phyloP scores from a whole-genome alignment of 1,140 invertebrate genomes.

The Drosophila kurseongensis region DNA sequence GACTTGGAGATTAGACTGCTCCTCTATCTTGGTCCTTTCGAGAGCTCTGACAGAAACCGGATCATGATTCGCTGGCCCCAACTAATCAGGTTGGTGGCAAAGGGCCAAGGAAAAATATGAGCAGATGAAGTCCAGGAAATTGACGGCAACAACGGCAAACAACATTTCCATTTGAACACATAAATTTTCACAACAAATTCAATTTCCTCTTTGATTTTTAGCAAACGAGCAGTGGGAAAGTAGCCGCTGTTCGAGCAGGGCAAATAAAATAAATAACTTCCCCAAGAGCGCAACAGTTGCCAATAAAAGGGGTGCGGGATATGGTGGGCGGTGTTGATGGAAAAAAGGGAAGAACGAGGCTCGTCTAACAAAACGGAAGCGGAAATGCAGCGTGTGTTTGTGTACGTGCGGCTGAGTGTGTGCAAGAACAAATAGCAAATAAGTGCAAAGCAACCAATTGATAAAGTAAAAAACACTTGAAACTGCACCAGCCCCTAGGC shows the following conservation, averaged over 20 bases:
- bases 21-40: conserved; percentile 5
- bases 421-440: conserved; percentile 80
- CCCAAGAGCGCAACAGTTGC: conserved; percentile 77
- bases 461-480: conserved; percentile 82
- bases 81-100: conserved; percentile 61
- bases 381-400: conserved; percentile 68
- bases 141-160: conserved; percentile 73
- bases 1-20: conserved; percentile 32
- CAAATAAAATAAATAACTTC: conserved; percentile 83
- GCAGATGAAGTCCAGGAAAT: conserved; percentile 64
- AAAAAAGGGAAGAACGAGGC: conserved; percentile 21
- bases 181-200: conserved; percentile 82
- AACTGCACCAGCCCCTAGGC: conserved; percentile 58
- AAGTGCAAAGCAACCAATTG: conserved; percentile 83
- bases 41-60: conserved; percentile 3
- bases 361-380: conserved; percentile 72
- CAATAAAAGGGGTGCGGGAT: conserved; percentile 29
- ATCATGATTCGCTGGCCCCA: conserved; percentile 9
- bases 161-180: conserved; percentile 79
- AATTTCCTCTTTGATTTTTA: conserved; percentile 83
- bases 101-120: conserved; percentile 34
- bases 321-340: background rate
- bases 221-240: conserved; percentile 65
- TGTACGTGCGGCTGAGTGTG: conserved; percentile 33
- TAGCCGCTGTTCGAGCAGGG: conserved; percentile 43